phyloP scores from a whole-genome alignment of 2,797 vertebrate genomes.

The Remorina albescens region DNA sequence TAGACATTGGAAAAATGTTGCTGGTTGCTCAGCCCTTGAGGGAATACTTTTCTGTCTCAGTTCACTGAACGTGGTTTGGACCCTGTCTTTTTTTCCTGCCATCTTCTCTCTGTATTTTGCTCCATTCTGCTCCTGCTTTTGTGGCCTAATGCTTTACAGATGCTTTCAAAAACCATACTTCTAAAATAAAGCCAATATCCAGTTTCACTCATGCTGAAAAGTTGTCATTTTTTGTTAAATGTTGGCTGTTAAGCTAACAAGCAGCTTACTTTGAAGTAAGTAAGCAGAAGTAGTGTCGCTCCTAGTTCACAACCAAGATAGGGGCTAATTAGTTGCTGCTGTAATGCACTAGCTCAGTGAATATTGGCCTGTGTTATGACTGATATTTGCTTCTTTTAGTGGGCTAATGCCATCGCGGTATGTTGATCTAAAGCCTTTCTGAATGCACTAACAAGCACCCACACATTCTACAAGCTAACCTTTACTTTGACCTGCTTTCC shows the following conservation, averaged over 20 bases:
- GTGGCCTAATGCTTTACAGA: slow-evolving; percentile 73
- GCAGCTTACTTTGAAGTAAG: neutral
- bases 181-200: slow-evolving; percentile 50
- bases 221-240: slow-evolving; percentile 19
- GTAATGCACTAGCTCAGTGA: slow-evolving; percentile 11
- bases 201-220: slow-evolving; percentile 9
- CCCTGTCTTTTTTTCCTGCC: slow-evolving; percentile 38
- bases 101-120: slow-evolving; percentile 12
- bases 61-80: slow-evolving; percentile 58
- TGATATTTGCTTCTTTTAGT: slow-evolving; percentile 8
- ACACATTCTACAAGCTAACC: slow-evolving; percentile 24
- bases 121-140: slow-evolving; percentile 34
- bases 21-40: slow-evolving; percentile 48
- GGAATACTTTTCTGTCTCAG: slow-evolving; percentile 72
- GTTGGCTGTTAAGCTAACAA: slow-evolving; percentile 12
- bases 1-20: slow-evolving; percentile 49
- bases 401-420: slow-evolving; percentile 29
- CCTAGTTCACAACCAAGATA: neutral
- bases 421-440: slow-evolving; percentile 36
- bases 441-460: slow-evolving; percentile 23
- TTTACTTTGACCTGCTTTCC: slow-evolving; percentile 32
- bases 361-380: slow-evolving; percentile 7
- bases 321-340: slow-evolving; percentile 3
- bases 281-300: neutral
- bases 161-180: slow-evolving; percentile 54